phyloP scores from a whole-genome alignment of 2,888 invertebrate genomes.

The Cephus spinipes region DNA sequence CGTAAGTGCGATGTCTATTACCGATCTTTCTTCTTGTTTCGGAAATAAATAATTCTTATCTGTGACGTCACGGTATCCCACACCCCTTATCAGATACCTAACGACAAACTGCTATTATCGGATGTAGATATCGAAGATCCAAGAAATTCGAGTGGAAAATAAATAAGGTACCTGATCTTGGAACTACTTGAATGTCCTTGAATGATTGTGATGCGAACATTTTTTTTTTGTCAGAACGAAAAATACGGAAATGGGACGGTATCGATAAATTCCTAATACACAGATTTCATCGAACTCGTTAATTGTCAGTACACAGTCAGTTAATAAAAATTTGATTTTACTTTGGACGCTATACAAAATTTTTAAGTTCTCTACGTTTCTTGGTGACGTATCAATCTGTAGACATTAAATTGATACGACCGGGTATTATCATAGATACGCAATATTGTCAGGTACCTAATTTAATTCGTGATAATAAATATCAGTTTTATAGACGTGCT shows the following conservation, averaged over 20 bases:
- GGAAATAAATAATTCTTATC: not conserved
- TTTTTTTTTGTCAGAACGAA: not conserved
- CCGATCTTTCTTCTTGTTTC: not conserved
- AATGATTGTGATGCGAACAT: not conserved
- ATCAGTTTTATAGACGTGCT: not conserved
- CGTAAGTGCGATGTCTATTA: not conserved
- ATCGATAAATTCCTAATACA: no score
- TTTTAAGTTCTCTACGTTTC: not conserved
- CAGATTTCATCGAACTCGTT: not conserved
- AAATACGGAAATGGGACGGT: not conserved
- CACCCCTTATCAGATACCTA: not conserved
- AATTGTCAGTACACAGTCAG: not conserved
- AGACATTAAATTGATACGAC: not conserved
- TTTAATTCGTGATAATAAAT: not conserved
- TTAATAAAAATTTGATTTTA: not conserved
- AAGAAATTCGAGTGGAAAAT: not conserved
- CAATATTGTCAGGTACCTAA: not conserved
- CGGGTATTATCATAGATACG: not conserved
- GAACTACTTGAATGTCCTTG: not conserved
- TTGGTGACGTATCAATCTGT: not conserved
- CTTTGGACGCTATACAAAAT: no score
- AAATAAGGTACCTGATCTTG: not conserved
- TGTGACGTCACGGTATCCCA: not conserved
- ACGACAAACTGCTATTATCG: not conserved
- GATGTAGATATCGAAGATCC: not conserved